phyloP scores from a whole-genome alignment of 2,888 invertebrate genomes.

The Tupiocoris notatus region DNA sequence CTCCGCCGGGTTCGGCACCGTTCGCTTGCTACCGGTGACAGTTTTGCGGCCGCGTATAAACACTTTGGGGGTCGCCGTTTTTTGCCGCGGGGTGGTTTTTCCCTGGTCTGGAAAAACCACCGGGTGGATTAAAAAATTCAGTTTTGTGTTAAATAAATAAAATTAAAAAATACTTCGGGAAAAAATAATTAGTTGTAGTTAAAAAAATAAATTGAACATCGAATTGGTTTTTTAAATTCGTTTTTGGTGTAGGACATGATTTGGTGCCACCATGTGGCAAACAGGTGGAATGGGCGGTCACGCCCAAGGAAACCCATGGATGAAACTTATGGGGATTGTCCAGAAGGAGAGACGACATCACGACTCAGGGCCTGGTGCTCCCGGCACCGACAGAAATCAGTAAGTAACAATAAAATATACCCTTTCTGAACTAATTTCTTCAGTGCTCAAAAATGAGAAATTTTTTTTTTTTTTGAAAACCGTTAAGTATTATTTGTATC shows the following conservation, averaged over 20 bases:
- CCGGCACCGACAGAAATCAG: slow-evolving; percentile 59
- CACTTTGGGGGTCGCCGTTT: not conserved
- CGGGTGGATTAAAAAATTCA: not conserved
- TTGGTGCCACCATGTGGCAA: slow-evolving; percentile 64
- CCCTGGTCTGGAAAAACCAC: not conserved
- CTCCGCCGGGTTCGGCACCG: slow-evolving; percentile 32
- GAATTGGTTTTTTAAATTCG: not conserved
- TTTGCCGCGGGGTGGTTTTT: not conserved
- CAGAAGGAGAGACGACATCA: slow-evolving; percentile 67
- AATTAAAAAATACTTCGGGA: no score
- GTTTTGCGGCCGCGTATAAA: not conserved
- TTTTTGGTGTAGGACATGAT: slow-evolving; percentile 17
- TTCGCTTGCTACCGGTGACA: not conserved
- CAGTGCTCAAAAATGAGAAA: no score
- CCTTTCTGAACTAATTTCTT: no score
- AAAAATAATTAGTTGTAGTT: not conserved
- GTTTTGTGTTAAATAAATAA: not conserved
- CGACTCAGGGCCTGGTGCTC: slow-evolving; percentile 48
- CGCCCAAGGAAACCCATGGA: slow-evolving; percentile 70
- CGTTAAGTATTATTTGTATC: no score
- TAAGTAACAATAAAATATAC: no score
- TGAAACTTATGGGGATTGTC: slow-evolving; percentile 78
- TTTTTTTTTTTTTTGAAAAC: no score
- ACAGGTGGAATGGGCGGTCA: slow-evolving; percentile 72
- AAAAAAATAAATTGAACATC: not conserved